Base-by-base conservation (phyloP, 2,888 invertebrate genomes). In the Cotesia congregata region DNA sequence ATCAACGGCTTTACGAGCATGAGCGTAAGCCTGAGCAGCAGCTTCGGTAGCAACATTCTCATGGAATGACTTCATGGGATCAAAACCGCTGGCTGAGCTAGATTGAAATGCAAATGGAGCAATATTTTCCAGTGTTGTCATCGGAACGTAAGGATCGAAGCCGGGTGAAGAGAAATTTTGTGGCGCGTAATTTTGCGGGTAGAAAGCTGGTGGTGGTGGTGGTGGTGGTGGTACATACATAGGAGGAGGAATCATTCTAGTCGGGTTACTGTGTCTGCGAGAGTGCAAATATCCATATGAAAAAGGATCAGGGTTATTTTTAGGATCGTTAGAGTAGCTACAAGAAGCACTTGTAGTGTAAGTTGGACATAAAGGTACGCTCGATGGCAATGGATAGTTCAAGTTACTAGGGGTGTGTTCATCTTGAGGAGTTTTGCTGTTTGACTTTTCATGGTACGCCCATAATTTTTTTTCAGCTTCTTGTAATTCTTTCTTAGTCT, bases 51-150 rank as follows among this genome's bases (percentile, higher is more conserved):
- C 39, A 30, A 59, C 1, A 70, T 60, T 1, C 72, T 79, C 65
- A 75, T 75, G 15, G 78, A 80, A 41, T 76, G 50, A 50, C 50
- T 50, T 7, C 12, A 12, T 4, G 50, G 50, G 50, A 50, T 50
- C 9, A 12, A 50, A 50, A 50, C 3, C 6, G 50, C 1, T 50
- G 7, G 9, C 50, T 50, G 50, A 30, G 50, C 7, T 50, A 4
- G 2, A 7, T 50, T 50, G 50, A 50, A 30, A 30, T 30, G 30
- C 30, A 30, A 30, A 30, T 30, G 2, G 30, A 3, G 30, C 30
- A 30, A 30, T 30, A 30, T 30, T 30, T 30, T 30, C 30, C 30
- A 30, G 30, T 3, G 30, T 30, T 3, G 30, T 4, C 30, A 30
- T 30, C 3, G 30, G 30, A 3, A 30, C 30, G 30, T 4, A 50